Conservation (phyloP, 1,140 invertebrate species). For the Andrena cerasifolii region DNA sequence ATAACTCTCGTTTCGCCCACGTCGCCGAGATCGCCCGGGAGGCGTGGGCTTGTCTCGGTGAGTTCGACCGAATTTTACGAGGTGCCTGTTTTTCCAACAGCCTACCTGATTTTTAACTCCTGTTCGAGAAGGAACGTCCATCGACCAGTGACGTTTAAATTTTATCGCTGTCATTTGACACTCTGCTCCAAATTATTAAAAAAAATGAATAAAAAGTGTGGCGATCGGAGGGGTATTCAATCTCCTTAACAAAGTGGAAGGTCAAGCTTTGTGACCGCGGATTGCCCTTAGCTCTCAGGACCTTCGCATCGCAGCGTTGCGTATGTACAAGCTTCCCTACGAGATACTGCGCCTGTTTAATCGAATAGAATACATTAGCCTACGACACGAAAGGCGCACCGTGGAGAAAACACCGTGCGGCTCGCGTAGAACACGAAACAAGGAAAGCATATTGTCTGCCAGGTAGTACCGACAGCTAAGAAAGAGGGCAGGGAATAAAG, state of each 20-base stretch:
- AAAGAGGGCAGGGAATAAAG: slow-evolving; percentile 28
- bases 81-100: slow-evolving; percentile 37
- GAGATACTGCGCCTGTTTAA: slow-evolving; percentile 70
- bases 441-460: slow-evolving; percentile 46
- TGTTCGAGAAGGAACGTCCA: background rate
- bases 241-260: slow-evolving; percentile 55
- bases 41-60: slow-evolving; percentile 46
- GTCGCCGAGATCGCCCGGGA: slow-evolving; percentile 39
- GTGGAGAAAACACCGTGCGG: slow-evolving; percentile 44
- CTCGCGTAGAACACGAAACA: slow-evolving; percentile 45
- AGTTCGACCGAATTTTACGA: slow-evolving; percentile 64
- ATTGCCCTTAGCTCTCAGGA: slow-evolving; percentile 27
- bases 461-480: slow-evolving; percentile 30
- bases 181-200: background rate
- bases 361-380: slow-evolving; percentile 74
- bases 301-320: slow-evolving; percentile 43
- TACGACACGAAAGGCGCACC: slow-evolving; percentile 59
- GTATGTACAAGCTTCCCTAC: slow-evolving; percentile 58
- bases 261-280: slow-evolving; percentile 47
- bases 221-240: slow-evolving; percentile 53
- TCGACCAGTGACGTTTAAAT: background rate
- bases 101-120: slow-evolving; percentile 17
- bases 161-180: too few species aligned
- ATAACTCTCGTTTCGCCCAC: slow-evolving; percentile 65
- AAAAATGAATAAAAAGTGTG: slow-evolving; percentile 29